Evolutionary conservation across 2,888 invertebrate species (phyloP), one percentile per base, ranked within the genome.

Genomic region (Pseudoips prasinana): DNA sequence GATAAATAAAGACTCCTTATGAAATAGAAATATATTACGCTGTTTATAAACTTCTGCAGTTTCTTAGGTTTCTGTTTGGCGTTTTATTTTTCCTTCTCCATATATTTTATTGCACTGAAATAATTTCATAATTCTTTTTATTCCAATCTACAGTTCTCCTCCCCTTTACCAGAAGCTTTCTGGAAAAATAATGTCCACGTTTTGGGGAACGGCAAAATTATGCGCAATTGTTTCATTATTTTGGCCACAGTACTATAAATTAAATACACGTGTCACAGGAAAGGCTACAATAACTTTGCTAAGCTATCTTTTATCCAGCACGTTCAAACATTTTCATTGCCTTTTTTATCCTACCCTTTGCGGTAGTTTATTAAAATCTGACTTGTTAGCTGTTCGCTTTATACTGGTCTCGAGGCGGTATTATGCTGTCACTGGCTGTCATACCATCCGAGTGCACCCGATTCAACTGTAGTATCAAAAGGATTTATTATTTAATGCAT

Each of bases 401-500:
- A 38, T 39, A 34, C 29, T 35, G 34, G 25, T 40, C 29, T 22
- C 32, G 28, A 35, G 39, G 43, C 46, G 39, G 47, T 46, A 58
- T 55, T 58, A 49, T 36, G 41, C 33, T 49, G 60, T 59, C 53
- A 46, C 43, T 25, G 30, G 36, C 56, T 56, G 59, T 49, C 59
- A 46, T 45, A 33, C 32, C 29, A 23, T 10, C 36, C 22, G 29
- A 40, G 37, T 52, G 49, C 60, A 49, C 33, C 22, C 30, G 37
- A 34, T 38, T 47, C 38, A 39, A 55, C 45, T 39, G 53, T 59
- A 60, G 49, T 59, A 58, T 56, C 53, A 47, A 49, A 47, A 51
- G 58, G 57, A 63, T 58, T 67, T 70, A 61, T 55, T 56, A 51
- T 58, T 60, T 44, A 27, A 48, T 40, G 40, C 43, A 43, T 48